Base-by-base conservation (phyloP, 2,888 invertebrate genomes). In the Corythucha ciliata region DNA sequence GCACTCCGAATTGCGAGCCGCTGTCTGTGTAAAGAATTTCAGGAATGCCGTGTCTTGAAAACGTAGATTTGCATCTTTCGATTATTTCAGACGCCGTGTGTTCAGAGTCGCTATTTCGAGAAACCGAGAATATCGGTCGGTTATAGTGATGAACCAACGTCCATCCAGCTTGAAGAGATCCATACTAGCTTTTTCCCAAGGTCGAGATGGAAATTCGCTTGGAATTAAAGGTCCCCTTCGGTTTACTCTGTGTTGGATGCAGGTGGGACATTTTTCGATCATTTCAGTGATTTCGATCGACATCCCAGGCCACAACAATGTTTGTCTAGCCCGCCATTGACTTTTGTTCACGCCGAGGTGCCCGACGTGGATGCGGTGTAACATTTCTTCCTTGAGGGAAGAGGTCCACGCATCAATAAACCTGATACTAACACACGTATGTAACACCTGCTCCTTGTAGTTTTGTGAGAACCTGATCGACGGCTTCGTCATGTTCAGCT, bases 221-320 rank as follows among this genome's bases (percentile, higher is more conserved):
- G 51, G 51, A 10, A 51, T 12, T 5, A 51, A 33, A 12, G 51
- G 51, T 22, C 45, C 51, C 18, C 33, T 20, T 20, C 37, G 45
- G 29, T 51, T 45, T 4, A 37, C 37, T 16, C 36, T 36, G 25
- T 51, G 24, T 27, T 45, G 45, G n/a, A 51, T 34, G 25, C 51
- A 45, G 21, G 45, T 22, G 6, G 46, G 39, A 29, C 45, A 46
- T 5, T 27, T 22, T 37, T 37, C 39, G 18, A 52, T 20, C 32
- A 21, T 34, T 4, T 20, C 18, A 34, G 45, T 40, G 7, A 52
- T 52, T 36, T 46, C 37, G 10, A 7, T 21, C 3, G 52, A 52
- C 14, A 52, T 40, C 10, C 41, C 52, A 18, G 52, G 52, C 52
- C 48, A 52, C 52, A 45, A 52, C 47, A 52, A 33, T 3, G 47